Evolutionary conservation across 2,113 vertebrate species (phyloP), one percentile per base, ranked within the genome.

Genomic region (Gymnarchus niloticus): DNA sequence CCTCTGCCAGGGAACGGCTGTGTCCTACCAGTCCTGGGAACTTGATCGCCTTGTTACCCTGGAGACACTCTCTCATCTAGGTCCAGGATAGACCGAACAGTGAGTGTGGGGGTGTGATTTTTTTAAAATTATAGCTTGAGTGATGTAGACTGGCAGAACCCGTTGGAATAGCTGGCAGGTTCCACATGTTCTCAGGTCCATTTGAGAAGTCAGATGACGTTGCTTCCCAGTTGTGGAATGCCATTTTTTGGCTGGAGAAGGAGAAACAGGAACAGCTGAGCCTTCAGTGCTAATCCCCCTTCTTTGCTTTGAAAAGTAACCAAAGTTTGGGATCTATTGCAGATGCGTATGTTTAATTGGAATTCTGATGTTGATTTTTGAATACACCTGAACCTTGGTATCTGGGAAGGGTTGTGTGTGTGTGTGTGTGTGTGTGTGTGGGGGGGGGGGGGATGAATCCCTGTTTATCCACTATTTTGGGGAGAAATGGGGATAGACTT

Each of bases 201-300:
- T 77, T 51, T 33, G 65, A 85, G 92, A 88, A 89, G 44, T 87
- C 84, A 84, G 88, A 86, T 86, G 87, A 83, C 49, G 59, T 59
- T 17, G 49, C 81, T 65, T 56, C 1, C 87, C 86, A 54, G 76
- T 88, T 90, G 25, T 84, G 90, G 89, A 91, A 91, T 87, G 88
- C 87, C 82, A 84, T 88, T 88, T n/a, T 91, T 92, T 91, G 89
- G 90, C 91, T 77, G 57, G 84, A 23, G 44, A 21, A 6, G 4
- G 33, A 93, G 89, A 82, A 90, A 89, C 87, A 88, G 89, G 89
- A 90, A 91, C 93, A 94, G 93, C 92, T 93, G 93, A 91, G 82
- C 65, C 33, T 83, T 86, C 86, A 83, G 46, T 54, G 0, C 85
- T 56, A 54, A 56, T 5, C 12, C 3, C n/a, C 25, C 83, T 78